Evolutionary conservation across 2,113 vertebrate species (phyloP), one percentile per base, ranked within the genome.

Genomic region (Hippocampus guttulatus): DNA sequence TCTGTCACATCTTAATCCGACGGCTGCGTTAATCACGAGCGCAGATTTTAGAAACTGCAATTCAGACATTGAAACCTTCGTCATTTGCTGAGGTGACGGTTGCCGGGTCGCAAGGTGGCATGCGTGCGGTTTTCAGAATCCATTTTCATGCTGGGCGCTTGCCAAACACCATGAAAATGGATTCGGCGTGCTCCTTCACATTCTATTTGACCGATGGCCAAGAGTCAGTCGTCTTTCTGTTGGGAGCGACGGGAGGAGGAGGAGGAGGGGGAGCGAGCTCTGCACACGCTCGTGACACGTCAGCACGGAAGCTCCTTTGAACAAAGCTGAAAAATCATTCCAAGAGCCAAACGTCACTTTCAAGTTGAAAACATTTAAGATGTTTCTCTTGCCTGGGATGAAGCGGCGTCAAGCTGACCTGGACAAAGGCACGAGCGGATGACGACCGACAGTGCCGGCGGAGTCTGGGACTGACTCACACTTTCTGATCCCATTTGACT

Each of bases 131-230:
- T 55, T 15, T 33, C 15, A 33, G 73, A 74, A 80, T 71, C 52
- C 3, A 78, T 85, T 83, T 83, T 57, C 77, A 83, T 33, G 77
- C 61, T 21, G 55, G 16, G 30, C 76, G 78, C 65, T 64, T 71
- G 68, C 66, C 5, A 27, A 75, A 21, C 68, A 25, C 52, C 30
- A 11, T 75, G 69, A 57, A 69, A 80, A 87, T 85, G 64, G 75
- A 83, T 78, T 76, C 70, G 21, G 55, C 74, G 63, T 23, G 77
- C 49, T 67, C 25, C 55, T 33, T 63, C 57, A 69, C 63, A 66
- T 61, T 55, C 16, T 15, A 55, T 75, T 67, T 65, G 65, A 54
- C 47, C 69, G 64, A 79, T 65, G 55, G 9, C 58, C 80, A 79
- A 76, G 62, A 75, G 71, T 73, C 69, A 73, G 71, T 73, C 69